A percentile compares a stretch with the other conserved stretches of the same genome.
These are phyloP conservation scores for Podabrus alpinus DNA, from an alignment of 2,888 invertebrate species.

Conservation along the genomic window DNA sequence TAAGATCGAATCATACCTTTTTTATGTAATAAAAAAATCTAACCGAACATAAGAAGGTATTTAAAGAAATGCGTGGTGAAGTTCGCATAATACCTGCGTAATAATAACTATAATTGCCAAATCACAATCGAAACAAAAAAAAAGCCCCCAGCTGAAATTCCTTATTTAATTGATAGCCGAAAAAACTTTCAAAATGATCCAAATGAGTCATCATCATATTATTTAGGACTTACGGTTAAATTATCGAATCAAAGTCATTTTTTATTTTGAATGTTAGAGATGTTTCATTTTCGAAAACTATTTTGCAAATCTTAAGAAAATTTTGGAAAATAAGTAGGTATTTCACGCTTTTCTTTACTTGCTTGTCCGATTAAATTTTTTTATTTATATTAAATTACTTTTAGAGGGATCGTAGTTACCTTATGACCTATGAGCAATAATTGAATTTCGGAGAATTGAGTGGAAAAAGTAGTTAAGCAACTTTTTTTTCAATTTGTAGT, in stretches of 20 bases:
- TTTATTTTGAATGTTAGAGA: neutral
- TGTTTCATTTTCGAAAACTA: neutral
- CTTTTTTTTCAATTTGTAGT: too few species aligned
- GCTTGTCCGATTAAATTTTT: too few species aligned
- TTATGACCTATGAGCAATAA: too few species aligned
- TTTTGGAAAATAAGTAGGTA: too few species aligned
- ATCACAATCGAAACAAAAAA: neutral
- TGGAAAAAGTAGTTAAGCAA: too few species aligned
- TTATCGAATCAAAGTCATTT: neutral
- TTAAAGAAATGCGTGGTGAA: neutral
- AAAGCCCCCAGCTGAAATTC: constrained; percentile 6
- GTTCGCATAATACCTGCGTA: constrained; percentile 1
- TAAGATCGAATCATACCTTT: neutral
- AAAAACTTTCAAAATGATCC: constrained; percentile 15
- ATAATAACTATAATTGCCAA: neutral
- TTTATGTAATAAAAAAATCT: neutral
- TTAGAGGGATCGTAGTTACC: too few species aligned
- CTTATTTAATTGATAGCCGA: constrained; percentile 9
- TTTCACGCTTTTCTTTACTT: too few species aligned
- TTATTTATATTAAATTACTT: too few species aligned
- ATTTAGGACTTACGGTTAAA: constrained; percentile 2
- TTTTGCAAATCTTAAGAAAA: neutral
- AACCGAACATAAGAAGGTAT: neutral
- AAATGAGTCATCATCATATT: constrained; percentile 10
- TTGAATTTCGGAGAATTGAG: too few species aligned